These are phyloP conservation scores for Atethmia centrago DNA, from an alignment of 2,888 invertebrate genomes.

Conservation along the genomic window DNA sequence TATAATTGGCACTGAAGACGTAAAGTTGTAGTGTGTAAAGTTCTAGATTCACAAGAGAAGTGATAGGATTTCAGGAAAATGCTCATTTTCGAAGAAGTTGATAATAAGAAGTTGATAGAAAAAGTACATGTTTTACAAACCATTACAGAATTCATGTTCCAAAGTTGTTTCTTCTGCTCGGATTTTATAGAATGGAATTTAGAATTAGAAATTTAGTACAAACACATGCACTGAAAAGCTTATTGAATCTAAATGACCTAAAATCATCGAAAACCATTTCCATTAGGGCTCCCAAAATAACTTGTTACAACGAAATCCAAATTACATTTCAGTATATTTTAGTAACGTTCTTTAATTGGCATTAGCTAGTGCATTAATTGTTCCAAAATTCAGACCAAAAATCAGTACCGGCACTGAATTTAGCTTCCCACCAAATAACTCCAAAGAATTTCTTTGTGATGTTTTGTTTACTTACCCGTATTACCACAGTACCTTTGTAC, in stretches of 20 bases:
- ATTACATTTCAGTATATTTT: background rate
- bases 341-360: background rate
- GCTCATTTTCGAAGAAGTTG: slow-evolving; percentile 6
- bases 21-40: no score
- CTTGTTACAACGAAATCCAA: background rate
- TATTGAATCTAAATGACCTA: background rate
- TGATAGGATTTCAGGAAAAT: background rate
- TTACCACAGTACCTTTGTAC: slow-evolving; percentile 36
- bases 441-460: slow-evolving; percentile 42
- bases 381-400: background rate
- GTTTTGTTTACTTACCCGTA: slow-evolving; percentile 47
- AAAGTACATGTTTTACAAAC: background rate
- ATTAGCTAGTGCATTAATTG: background rate
- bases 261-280: no score
- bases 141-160: no score
- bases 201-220: no score
- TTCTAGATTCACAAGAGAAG: slow-evolving; percentile 9
- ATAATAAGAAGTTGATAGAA: no score
- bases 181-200: background rate
- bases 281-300: background rate
- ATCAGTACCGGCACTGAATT: slow-evolving; percentile 19
- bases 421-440: slow-evolving; percentile 29
- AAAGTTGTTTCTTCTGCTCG: background rate
- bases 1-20: background rate
- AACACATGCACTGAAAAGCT: background rate